Evolutionary conservation across 2,113 vertebrate genomes (phyloP).

Genomic region (Larimichthys crocea): DNA sequence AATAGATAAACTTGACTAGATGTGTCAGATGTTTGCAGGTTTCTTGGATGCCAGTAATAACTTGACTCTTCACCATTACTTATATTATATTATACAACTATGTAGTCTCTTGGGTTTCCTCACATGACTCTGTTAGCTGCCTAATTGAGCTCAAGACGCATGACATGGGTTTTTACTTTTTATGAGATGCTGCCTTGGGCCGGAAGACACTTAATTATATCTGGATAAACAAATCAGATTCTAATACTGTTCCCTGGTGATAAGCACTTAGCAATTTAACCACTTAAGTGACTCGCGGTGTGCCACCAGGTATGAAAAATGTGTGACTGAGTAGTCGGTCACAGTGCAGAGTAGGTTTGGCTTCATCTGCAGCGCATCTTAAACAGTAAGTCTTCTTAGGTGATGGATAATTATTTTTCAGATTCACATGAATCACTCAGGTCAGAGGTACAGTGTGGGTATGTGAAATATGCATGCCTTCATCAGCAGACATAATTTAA

Average conservation of each 20-base stretch:
- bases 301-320: neutral
- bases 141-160: slow-evolving; percentile 22
- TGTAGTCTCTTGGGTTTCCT: neutral
- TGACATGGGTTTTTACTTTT: slow-evolving; percentile 14
- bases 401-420: neutral
- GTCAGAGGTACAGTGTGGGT: neutral
- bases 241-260: slow-evolving; percentile 27
- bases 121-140: neutral
- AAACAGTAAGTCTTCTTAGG: neutral
- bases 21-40: neutral
- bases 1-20: neutral
- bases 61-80: neutral
- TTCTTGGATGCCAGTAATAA: neutral
- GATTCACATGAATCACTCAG: neutral
- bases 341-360: neutral
- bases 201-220: slow-evolving; percentile 32
- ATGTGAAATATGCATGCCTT: neutral
- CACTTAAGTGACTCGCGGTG: neutral
- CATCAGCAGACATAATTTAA: neutral
- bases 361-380: neutral
- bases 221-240: slow-evolving; percentile 41
- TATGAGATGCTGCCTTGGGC: slow-evolving; percentile 22
- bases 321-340: neutral
- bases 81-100: too few species aligned
- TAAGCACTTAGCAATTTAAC: slow-evolving; percentile 6